These are phyloP conservation scores for Drosophila pegasa DNA, from an alignment of 2,888 invertebrate genomes.

Conservation along the genomic window DNA sequence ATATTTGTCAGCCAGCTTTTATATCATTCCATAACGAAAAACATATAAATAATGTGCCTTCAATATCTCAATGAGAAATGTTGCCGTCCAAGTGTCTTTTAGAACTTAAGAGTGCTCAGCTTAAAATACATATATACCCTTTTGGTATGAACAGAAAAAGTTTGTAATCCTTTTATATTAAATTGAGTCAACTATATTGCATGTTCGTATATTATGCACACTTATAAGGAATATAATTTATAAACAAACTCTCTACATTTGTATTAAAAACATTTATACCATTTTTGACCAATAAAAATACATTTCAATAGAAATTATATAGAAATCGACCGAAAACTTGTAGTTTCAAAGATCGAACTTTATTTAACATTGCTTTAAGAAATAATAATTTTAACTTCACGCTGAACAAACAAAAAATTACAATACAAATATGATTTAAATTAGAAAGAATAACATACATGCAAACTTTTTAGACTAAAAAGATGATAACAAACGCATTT, in stretches of 20 bases:
- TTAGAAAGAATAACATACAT: not conserved
- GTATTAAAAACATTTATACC: constrained; percentile 46
- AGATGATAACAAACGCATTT: constrained; percentile 15
- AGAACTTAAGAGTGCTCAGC: constrained; percentile 50
- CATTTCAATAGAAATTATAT: constrained; percentile 21
- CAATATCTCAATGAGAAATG: constrained; percentile 35
- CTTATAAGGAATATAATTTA: constrained; percentile 14
- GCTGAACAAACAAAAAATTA: not conserved
- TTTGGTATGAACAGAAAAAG: constrained; percentile 38
- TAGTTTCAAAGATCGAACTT: not conserved
- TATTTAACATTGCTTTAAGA: not conserved
- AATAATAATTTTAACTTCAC: not conserved
- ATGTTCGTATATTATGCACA: constrained; percentile 14
- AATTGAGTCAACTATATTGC: constrained; percentile 3
- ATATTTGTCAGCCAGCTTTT: constrained; percentile 18
- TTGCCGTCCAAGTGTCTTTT: constrained; percentile 70
- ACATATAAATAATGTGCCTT: constrained; percentile 54
- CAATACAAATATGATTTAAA: not conserved
- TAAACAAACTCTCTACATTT: constrained; percentile 57
- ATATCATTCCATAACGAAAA: constrained; percentile 30
- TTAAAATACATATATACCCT: constrained; percentile 32
- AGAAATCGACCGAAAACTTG: not conserved
- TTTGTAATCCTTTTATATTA: constrained; percentile 2
- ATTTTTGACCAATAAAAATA: constrained; percentile 38
- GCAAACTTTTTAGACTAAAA: not conserved